phyloP scores from a whole-genome alignment of 2,113 vertebrate genomes.

The Condylura cristata region DNA sequence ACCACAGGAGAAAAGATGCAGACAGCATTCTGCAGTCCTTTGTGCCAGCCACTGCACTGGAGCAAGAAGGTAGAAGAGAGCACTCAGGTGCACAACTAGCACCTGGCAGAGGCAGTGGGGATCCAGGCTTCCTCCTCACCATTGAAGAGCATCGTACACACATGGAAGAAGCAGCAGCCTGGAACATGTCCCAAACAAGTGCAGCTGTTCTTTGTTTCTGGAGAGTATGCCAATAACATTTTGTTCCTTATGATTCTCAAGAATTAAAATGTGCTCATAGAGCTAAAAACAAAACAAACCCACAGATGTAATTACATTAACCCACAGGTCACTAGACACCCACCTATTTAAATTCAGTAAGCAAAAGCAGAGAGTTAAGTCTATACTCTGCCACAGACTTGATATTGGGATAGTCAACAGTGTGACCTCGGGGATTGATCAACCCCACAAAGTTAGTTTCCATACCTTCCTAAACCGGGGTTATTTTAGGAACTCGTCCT shows the following conservation, averaged over 20 bases:
- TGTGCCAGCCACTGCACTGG: neutral
- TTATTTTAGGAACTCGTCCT: neutral
- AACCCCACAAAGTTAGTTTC: neutral
- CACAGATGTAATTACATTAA: conserved; percentile 51
- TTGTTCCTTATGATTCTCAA: conserved; percentile 74
- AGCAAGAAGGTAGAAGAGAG: neutral
- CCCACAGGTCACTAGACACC: conserved; percentile 22
- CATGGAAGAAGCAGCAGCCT: conserved; percentile 48
- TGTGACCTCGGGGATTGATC: neutral
- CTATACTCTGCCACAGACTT: neutral
- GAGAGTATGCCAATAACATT: conserved; percentile 75
- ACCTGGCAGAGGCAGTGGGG: neutral
- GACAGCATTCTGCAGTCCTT: neutral
- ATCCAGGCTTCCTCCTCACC: neutral
- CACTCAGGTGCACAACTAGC: fast-evolving
- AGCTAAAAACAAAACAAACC: conserved; percentile 71
- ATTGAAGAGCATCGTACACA: conserved; percentile 27
- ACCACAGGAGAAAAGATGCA: neutral
- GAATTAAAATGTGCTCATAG: conserved; percentile 62
- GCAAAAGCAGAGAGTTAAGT: neutral
- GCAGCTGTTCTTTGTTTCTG: conserved; percentile 77
- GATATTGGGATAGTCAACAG: neutral
- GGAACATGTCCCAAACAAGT: conserved; percentile 69
- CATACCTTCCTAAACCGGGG: neutral
- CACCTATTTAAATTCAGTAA: conserved; percentile 27